Conservation (phyloP, 2,113 vertebrate species). For the Prunella himalayana region DNA sequence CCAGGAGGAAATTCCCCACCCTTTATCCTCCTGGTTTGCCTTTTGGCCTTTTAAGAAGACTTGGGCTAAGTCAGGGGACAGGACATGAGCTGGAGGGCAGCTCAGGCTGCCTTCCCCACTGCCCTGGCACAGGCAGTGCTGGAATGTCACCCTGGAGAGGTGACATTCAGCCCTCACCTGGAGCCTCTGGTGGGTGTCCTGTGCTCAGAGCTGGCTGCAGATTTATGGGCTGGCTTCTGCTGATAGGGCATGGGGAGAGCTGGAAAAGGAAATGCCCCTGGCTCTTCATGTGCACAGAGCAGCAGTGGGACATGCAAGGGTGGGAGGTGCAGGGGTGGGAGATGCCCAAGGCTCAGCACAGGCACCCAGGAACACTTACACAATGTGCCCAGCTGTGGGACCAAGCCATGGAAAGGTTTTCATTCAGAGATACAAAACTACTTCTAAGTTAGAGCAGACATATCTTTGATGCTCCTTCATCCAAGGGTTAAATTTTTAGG, state of each 20-base stretch:
- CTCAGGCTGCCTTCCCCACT: neutral
- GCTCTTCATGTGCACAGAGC: neutral
- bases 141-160: no score
- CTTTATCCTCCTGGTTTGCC: neutral
- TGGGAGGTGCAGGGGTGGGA: neutral
- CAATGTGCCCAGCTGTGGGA: neutral
- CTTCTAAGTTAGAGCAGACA: neutral
- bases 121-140: neutral
- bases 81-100: neutral
- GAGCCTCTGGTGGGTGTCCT: neutral
- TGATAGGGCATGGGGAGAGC: rapidly evolving
- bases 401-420: neutral
- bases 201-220: neutral
- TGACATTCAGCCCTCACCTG: neutral
- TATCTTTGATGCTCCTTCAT: neutral
- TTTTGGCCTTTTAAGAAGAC: neutral
- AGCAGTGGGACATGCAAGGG: neutral
- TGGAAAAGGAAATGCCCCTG: neutral
- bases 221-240: neutral
- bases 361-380: neutral
- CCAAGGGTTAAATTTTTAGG: neutral
- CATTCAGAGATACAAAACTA: neutral
- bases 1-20: neutral
- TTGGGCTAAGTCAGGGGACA: neutral
- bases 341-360: neutral